A percentile compares a stretch with the other conserved stretches of the same genome.
Evolutionary conservation across 2,797 vertebrate species (phyloP).

Genomic region (Cacajao melanocephalus): DNA sequence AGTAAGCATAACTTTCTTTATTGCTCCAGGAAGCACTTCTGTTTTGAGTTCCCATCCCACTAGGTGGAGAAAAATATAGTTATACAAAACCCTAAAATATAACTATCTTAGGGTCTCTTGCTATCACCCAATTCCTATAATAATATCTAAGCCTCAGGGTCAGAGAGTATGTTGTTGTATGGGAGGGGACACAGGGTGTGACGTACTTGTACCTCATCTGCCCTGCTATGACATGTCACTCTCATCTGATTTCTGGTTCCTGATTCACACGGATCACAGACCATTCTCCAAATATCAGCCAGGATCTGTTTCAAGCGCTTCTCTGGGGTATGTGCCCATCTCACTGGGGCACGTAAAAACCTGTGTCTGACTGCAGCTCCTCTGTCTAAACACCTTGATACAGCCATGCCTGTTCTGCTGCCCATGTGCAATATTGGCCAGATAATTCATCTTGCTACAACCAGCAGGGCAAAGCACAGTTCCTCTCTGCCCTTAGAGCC

Average conservation of each 20-base stretch:
- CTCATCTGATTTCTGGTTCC: neutral
- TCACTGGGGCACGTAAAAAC: neutral
- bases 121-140: neutral
- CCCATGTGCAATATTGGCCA: neutral
- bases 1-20: constrained; percentile 8
- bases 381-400: neutral
- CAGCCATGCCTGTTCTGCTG: neutral
- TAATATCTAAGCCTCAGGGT: neutral
- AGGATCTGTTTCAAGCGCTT: neutral
- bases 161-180: neutral
- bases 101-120: neutral
- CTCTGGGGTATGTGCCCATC: neutral
- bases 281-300: neutral
- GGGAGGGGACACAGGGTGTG: neutral
- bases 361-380: neutral
- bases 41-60: neutral
- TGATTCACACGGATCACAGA: neutral
- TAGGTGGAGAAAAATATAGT: neutral
- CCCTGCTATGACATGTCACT: neutral
- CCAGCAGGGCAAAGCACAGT: neutral
- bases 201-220: neutral
- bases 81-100: neutral
- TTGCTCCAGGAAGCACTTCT: neutral
- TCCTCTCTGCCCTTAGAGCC: neutral
- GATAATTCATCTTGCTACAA: neutral